phyloP scores from a whole-genome alignment of 2,797 vertebrate species.

The Poeciliopsis turneri region DNA sequence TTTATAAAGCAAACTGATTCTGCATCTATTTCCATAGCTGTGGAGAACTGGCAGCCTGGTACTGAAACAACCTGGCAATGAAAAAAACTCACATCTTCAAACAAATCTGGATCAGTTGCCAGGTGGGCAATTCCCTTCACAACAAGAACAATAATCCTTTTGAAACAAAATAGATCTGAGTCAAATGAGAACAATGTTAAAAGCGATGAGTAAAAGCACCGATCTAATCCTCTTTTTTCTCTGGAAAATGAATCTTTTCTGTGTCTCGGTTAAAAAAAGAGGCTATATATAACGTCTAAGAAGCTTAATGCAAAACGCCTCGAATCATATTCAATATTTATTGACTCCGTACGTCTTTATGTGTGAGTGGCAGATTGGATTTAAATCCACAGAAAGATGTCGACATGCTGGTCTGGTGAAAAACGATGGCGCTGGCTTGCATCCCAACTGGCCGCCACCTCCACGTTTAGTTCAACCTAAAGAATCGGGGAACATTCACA shows the following conservation, averaged over 20 bases:
- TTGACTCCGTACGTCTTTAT: constrained; percentile 24
- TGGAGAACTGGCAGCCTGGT: not conserved
- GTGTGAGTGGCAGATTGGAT: constrained; percentile 28
- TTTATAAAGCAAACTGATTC: not conserved
- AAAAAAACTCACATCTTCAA: not conserved
- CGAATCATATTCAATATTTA: not conserved
- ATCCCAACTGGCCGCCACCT: constrained; percentile 26
- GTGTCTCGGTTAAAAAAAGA: not conserved
- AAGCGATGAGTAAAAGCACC: not conserved
- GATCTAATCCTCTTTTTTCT: not conserved
- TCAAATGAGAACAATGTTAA: constrained; percentile 1
- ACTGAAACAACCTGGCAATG: not conserved
- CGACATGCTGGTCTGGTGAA: constrained; percentile 27
- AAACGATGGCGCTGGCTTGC: constrained; percentile 47
- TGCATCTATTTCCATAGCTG: not conserved
- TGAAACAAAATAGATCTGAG: not conserved
- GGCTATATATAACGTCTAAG: not conserved
- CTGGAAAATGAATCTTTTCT: not conserved
- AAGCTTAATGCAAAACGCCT: constrained; percentile 3
- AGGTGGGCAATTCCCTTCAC: not conserved
- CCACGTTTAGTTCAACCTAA: constrained; percentile 9
- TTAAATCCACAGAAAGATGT: constrained; percentile 19
- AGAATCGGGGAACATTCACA: not conserved
- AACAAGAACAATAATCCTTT: not conserved
- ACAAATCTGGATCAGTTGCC: not conserved